phyloP scores from a whole-genome alignment of 2,797 vertebrate species.

The Esox lucius region DNA sequence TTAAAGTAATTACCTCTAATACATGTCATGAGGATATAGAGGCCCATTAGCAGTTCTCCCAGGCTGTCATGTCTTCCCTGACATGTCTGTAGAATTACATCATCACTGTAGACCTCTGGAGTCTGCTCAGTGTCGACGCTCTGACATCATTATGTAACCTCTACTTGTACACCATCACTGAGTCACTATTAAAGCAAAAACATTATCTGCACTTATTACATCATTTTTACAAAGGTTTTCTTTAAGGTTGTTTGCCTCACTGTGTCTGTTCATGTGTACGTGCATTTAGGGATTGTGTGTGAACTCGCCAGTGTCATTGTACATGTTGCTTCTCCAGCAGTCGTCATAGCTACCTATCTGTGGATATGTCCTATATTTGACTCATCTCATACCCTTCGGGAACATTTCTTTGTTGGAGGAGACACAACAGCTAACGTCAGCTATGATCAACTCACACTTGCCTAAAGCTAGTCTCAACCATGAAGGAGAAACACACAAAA shows the following conservation, averaged over 20 bases:
- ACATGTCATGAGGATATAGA: conserved; percentile 10
- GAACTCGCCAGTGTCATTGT: neutral
- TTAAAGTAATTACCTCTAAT: conserved; percentile 27
- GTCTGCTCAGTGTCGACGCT: conserved; percentile 4
- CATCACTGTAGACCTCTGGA: conserved; percentile 6
- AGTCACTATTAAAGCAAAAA: conserved; percentile 2
- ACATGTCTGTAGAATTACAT: conserved; percentile 32
- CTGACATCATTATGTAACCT: conserved; percentile 27
- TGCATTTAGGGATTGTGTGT: conserved; percentile 3
- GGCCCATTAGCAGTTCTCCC: conserved; percentile 9
- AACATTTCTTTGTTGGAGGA: neutral
- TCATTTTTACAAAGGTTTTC: neutral
- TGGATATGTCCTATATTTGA: neutral
- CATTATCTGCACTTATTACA: conserved; percentile 27
- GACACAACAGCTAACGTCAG: neutral
- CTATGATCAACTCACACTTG: neutral
- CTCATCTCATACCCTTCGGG: neutral
- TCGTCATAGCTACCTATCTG: neutral
- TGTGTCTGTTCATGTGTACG: neutral
- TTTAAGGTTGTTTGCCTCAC: neutral
- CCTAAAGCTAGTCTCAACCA: neutral
- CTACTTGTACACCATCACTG: conserved; percentile 20
- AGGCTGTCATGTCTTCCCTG: conserved; percentile 7
- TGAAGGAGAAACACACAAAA: too few relatives aligned
- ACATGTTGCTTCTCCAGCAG: neutral